Percentiles rank a stretch among this genome's conserved stretches.
These are phyloP conservation scores for Adela reaumurella DNA, from an alignment of 2,888 invertebrate genomes.

Conservation along the genomic window DNA sequence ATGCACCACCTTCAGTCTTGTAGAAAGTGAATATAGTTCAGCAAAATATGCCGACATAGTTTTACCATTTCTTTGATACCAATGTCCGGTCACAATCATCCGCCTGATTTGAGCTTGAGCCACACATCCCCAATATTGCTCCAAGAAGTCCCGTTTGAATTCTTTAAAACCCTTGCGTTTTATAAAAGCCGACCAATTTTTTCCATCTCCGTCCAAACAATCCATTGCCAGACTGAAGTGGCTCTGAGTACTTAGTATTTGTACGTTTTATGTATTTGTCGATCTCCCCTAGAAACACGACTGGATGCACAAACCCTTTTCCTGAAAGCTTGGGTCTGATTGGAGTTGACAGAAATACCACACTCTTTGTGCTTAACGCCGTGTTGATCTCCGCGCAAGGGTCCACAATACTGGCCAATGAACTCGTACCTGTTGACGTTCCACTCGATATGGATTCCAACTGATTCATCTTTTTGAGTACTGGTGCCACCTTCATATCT, in stretches of 20 bases:
- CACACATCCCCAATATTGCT: conserved; percentile 1
- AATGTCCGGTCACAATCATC: neutral
- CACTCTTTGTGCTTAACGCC: too few species aligned
- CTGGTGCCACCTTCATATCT: too few species aligned
- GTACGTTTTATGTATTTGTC: neutral
- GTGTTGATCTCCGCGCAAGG: too few species aligned
- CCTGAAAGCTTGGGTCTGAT: neutral
- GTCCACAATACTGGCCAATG: too few species aligned
- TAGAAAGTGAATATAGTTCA: neutral
- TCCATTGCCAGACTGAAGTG: neutral
- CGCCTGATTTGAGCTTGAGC: neutral
- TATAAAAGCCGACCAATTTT: conserved; percentile 1
- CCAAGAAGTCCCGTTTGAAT: conserved; percentile 2
- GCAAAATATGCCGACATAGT: neutral
- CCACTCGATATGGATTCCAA: too few species aligned
- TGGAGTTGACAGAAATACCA: too few species aligned
- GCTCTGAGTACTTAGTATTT: neutral
- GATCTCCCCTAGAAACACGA: neutral
- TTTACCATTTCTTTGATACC: neutral
- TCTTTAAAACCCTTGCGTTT: neutral
- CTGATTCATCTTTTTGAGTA: too few species aligned
- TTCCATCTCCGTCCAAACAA: conserved; percentile 1
- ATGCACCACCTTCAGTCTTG: neutral
- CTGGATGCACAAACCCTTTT: neutral
- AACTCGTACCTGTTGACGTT: too few species aligned